Evolutionary conservation across 2,113 vertebrate species (phyloP).

Genomic region (Cavia aperea): DNA sequence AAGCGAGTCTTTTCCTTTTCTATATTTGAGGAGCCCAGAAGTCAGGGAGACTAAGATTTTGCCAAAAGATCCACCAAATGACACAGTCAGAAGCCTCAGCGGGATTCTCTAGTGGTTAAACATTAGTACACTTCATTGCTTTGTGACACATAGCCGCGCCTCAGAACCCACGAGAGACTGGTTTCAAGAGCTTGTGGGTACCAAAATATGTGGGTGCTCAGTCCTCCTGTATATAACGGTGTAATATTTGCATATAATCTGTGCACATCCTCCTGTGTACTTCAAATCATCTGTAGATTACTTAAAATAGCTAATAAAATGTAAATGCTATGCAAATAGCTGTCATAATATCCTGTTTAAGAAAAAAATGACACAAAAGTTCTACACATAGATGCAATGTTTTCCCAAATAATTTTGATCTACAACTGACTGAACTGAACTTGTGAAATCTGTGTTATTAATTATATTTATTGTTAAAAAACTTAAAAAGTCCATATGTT

Average conservation of each 20-base stretch:
- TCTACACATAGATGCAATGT: neutral
- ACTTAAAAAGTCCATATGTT: neutral
- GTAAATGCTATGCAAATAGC: neutral
- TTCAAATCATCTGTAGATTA: neutral
- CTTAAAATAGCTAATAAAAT: neutral
- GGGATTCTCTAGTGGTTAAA: neutral
- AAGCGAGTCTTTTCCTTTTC: neutral
- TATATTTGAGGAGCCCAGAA: neutral
- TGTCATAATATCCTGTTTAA: neutral
- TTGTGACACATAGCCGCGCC: neutral
- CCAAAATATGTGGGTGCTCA: neutral
- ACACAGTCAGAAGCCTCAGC: neutral
- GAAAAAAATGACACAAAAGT: neutral
- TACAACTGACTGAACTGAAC: neutral
- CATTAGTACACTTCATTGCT: neutral
- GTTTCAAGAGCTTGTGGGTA: neutral
- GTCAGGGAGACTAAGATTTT: slow-evolving; percentile 7
- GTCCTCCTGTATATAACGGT: neutral
- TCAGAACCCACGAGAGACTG: neutral
- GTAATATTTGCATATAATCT: neutral
- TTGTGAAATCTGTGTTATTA: neutral
- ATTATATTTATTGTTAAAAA: neutral
- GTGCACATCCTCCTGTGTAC: neutral
- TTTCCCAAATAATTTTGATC: neutral
- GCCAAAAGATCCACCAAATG: neutral